Evolutionary conservation across 1,140 invertebrate species (phyloP), one percentile per base, ranked within the genome.

Genomic region (Pseudomyrmex gracilis): DNA sequence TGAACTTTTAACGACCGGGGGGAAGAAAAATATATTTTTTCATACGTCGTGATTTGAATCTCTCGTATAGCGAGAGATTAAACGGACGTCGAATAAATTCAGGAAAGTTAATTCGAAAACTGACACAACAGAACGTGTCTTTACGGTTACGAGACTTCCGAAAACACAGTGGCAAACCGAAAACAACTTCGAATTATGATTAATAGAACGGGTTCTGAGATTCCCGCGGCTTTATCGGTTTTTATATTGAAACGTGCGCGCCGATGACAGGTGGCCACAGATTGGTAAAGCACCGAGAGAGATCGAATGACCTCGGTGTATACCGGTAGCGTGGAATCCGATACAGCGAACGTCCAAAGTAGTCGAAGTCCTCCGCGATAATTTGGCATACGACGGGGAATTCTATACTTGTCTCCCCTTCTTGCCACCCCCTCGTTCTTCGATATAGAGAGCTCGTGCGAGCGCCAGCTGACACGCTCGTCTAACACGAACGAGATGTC

Each of bases 241-340:
- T n/a, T n/a, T 15, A 51, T 57, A 85, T 77, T 84, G 74, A 82
- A 63, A 60, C 17, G 61, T 87, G 89, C 85, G 89, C 78, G 76
- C 74, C 71, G 84, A 82, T 86, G 89, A 92, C 89, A 91, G 90
- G 84, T 90, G 88, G 88, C 34, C 82, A 71, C 82, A 71, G 84
- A 88, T 86, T 88, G 83, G 83, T 51, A 82, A 91, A 89, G 90
- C 87, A 78, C 60, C 67, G 13, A 89, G 83, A 34, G 34, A 88
- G 88, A 93, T 93, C 90, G 85, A 89, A 90, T 92, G 77, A 68
- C 91, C 45, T 61, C 49, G 83, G 91, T 92, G 92, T 93, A 93
- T 92, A 91, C 90, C 90, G 66, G 91, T 92, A 92, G 91, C 90
- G 73, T 88, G 91, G 76, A 93, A 93, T 66, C 73, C 68, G 89